Base-by-base conservation (phyloP, 2,888 invertebrate genomes). In the Diarsia mendica region DNA sequence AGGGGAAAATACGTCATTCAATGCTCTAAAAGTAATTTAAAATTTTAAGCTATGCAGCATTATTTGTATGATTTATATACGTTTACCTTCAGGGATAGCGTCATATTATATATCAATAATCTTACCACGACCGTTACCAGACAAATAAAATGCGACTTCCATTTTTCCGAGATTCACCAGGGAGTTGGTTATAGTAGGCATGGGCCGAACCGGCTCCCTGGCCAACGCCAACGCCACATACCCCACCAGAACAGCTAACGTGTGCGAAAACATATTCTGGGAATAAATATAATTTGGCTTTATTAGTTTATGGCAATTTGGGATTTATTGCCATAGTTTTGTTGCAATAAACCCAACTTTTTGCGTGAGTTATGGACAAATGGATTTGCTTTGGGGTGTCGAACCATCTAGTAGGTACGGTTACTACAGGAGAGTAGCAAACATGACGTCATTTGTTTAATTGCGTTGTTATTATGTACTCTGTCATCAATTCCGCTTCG, bases 81-180 rank as follows among this genome's bases (percentile, higher is more conserved):
- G 72, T 74, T 75, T 58, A 5, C 46, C 67, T 75, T 69, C 71
- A 33, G 71, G 67, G 80, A 68, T 15, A 33, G 44, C 46, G 44
- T 60, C 48, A 68, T 68, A 68, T 66, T 77, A 71, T 55, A 74
- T 77, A 13, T 63, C 13, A 49, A 55, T 73, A 77, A 82, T 76
- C 87, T 89, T 90, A 94, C 95, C 94, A 84, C 89, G 89, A n/a
- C 87, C 88, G 81, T 92, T 93, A 33, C 91, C 87, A 77, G 93
- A 93, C 72, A 96, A 89, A 85, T 95, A 91, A 75, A 96, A 93
- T 6, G 95, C 90, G 44, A 96, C 90, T 67, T 96, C 96, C 93
- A 96, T 94, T 89, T 95, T 96, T 46, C 96, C 96, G 33, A 96
- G 91, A 80, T 96, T 96, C 53, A 96, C 93, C 13, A 96, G 87